Evolutionary conservation across 2,888 invertebrate genomes (phyloP), one percentile per base, ranked within the genome.

Genomic region (Eristalis pertinax): DNA sequence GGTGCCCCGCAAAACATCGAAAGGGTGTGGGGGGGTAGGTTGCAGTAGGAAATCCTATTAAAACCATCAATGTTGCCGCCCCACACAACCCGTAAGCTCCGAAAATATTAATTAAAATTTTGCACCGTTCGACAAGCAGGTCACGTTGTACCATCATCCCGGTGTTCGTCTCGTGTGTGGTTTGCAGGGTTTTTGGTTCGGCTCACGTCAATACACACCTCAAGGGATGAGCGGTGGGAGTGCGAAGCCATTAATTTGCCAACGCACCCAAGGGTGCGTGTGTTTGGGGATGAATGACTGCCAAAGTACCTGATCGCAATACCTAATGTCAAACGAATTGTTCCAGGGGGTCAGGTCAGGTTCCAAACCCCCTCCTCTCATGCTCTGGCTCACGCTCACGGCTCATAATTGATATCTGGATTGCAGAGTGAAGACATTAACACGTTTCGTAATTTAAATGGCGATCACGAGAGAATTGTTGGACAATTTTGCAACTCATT

Each of bases 81-180:
- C 32, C 32, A 38, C 67, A 24, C 43, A 72, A 72, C 73, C 76
- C 76, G 68, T 68, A 43, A 73, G 68, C 67, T 35, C 11, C 68
- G 15, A 69, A 22, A 81, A 81, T 77, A 81, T 81, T 85, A 85
- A 85, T 85, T 85, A 85, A 81, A 85, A 77, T 81, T 76, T 73
- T 81, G 64, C 67, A 80, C 62, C 58, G 32, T 72, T 77, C 85
- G 63, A 77, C 85, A 77, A 64, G 68, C 81, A 81, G 70, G 80
- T 77, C 81, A 81, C 81, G 85, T 81, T 67, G 69, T 63, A 41
- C 26, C 68, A 38, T 32, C 22, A 8, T 13, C 7, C 11, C 19
- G 0, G 22, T 13, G 35, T 62, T 63, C 22, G 22, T 56, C 35
- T 75, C 75, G 75, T 67, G 56, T 78, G 68, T 64, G 73, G 69